These are phyloP conservation scores for Callosobruchus maculatus DNA, from an alignment of 2,888 invertebrate genomes.

Conservation along the genomic window DNA sequence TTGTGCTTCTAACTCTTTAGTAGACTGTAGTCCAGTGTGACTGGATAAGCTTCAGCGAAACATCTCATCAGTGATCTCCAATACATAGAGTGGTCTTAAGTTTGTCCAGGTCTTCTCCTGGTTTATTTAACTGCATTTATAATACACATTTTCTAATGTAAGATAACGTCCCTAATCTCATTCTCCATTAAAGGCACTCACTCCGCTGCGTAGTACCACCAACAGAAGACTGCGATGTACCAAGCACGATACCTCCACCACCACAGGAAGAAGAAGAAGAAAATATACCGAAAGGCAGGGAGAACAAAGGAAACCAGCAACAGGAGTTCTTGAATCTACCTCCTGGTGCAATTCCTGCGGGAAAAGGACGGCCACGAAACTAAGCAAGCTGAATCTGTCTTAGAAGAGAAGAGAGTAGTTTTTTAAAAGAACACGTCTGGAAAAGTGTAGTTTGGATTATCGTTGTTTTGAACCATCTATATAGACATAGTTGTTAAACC, in stretches of 20 bases:
- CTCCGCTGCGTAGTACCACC: constrained; percentile 84
- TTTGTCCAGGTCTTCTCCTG: too few species aligned
- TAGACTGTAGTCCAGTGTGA: too few species aligned
- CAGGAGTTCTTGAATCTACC: constrained; percentile 42
- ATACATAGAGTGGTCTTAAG: too few species aligned
- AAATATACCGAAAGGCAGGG: constrained; percentile 43
- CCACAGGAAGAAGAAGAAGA: constrained; percentile 52
- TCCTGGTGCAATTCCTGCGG: constrained; percentile 45
- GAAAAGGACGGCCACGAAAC: constrained; percentile 26
- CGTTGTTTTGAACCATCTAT: too few species aligned
- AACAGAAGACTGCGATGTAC: constrained; percentile 84
- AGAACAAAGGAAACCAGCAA: constrained; percentile 21
- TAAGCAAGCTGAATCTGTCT: background rate
- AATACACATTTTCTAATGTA: too few species aligned
- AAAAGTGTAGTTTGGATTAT: background rate
- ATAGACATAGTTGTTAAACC: too few species aligned
- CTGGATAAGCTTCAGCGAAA: too few species aligned
- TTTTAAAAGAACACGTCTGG: background rate
- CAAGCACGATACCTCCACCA: constrained; percentile 69
- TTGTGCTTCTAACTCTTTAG: too few species aligned
- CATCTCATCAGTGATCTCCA: too few species aligned
- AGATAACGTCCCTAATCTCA: too few species aligned
- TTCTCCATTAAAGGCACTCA: constrained; percentile 52
- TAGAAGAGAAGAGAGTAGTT: background rate
- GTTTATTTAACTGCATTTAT: too few species aligned